phyloP scores from a whole-genome alignment of 2,888 invertebrate genomes.

The Dusona sp. region DNA sequence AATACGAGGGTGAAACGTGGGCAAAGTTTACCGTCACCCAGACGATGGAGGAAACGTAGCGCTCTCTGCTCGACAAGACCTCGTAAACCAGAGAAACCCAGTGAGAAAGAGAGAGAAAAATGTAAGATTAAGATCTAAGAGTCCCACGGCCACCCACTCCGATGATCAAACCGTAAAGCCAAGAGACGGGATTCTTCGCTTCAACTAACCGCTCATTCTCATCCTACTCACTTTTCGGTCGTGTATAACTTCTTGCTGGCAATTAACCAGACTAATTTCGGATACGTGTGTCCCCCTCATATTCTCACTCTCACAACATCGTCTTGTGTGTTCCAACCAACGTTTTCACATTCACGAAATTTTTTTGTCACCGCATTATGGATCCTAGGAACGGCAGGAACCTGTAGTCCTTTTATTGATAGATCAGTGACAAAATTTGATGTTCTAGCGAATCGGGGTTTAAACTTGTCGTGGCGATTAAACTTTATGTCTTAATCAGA shows the following conservation, averaged over 20 bases:
- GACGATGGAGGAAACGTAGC: slow-evolving; percentile 45
- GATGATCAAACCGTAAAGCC: slow-evolving; percentile 65
- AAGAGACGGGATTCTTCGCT: slow-evolving; percentile 55
- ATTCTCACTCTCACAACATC: slow-evolving; percentile 18
- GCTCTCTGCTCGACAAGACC: slow-evolving; percentile 67
- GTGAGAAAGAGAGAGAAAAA: slow-evolving; percentile 26
- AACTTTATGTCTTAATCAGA: not conserved
- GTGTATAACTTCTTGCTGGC: slow-evolving; percentile 47
- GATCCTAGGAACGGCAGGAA: not conserved
- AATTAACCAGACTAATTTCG: slow-evolving; percentile 65
- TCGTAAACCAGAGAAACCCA: slow-evolving; percentile 69
- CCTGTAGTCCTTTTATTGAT: not conserved
- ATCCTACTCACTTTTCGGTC: slow-evolving; percentile 40
- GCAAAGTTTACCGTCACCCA: slow-evolving; percentile 48
- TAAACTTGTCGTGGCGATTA: not conserved
- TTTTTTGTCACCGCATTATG: not conserved
- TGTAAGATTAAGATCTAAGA: slow-evolving; percentile 69
- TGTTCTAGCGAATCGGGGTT: not conserved
- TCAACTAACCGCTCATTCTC: slow-evolving; percentile 55
- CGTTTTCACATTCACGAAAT: slow-evolving; percentile 26
- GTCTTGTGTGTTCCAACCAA: slow-evolving; percentile 14
- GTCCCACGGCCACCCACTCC: slow-evolving; percentile 70
- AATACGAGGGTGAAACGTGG: slow-evolving; percentile 60
- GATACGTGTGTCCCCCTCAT: slow-evolving; percentile 52
- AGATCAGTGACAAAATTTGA: slow-evolving; percentile 2